Base-by-base conservation (phyloP, 2,888 invertebrate genomes). In the Barypeithes pellucidus region DNA sequence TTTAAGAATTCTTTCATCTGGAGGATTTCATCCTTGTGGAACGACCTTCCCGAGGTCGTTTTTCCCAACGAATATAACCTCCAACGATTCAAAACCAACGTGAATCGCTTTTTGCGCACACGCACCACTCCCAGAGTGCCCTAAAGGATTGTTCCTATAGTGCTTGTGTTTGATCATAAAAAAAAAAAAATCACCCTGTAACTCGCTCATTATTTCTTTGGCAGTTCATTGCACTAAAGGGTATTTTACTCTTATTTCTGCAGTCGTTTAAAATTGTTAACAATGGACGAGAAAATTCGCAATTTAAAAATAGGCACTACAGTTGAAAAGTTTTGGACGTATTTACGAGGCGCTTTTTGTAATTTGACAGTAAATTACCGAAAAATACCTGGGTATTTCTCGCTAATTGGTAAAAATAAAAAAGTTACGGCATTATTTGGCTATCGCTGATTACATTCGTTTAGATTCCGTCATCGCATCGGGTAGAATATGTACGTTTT, bases 211-310 rank as follows among this genome's bases (percentile, higher is more conserved):
- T 24, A 29, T 14, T 11, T 33, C 14, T 65, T 20, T 20, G 29
- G 9, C 33, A 20, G 54, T 50, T 65, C 52, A 20, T 65, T 65
- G 50, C 47, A 65, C 65, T 47, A 65, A 65, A 50, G 33, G 54
- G 33, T 45, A n/a, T 72, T 80, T 79, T 79, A 77, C 68, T 78
- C 77, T 79, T 78, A 78, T 80, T 80, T 79, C 74, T 76, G 78
- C 77, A 75, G 73, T 75, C 59, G 59, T 60, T 36, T 66, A 59
- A 72, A 59, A 47, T 54, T 66, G 45, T 41, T 39, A 66, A 72
- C 72, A 72, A 72, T 72, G 72, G 66, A 54, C 57, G 36, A 16
- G n/a, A 66, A 57, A 59, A 59, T 72, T 59, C 36, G 59, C 41
- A 57, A 63, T 63, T 50, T 39, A 69, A 67, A 67, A 67, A 67